Evolutionary conservation across 2,113 vertebrate species (phyloP), one percentile per base, ranked within the genome.

Genomic region (Collichthys lucidus): DNA sequence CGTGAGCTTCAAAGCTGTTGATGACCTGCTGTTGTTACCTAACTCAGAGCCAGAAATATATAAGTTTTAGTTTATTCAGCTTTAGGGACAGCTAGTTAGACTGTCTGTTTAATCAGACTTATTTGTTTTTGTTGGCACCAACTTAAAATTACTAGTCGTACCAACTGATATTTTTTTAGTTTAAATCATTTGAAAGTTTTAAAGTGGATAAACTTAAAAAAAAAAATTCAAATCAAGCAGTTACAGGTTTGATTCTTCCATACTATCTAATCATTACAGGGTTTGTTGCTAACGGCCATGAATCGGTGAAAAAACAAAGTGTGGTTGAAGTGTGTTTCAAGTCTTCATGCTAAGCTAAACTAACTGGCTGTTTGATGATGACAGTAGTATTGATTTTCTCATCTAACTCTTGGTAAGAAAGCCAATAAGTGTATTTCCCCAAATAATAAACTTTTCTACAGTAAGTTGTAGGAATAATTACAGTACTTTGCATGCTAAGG

Each of bases 391-490:
- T 65, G 11, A 64, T 52, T 62, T 61, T 49, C 29, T 71, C 29
- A 14, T 71, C 4, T 22, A 31, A 57, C 20, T 62, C 8, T 69
- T 19, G 2, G 10, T n/a, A 52, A 24, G 35, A 26, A 53, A 44
- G 2, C 7, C 44, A 65, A 17, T 7, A n/a, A 46, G 11, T 3
- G 0, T 6, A 70, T 42, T 76, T 70, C 26, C 31, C 17, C 14
- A 73, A 74, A 46, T 60, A 53, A 52, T 50, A 57, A 67, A 77
- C 12, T 8, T 60, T 74, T 11, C 3, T 46, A 11, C 44, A 46
- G 11, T 17, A 65, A 42, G 49, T 10, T 75, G 59, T 11, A 17
- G 31, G 26, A 40, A 44, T 65, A 57, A 60, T 65, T 53, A 20
- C 3, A 53, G 65, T 24, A 16, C 24, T 67, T 59, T 62, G 22